Evolutionary conservation across 2,888 invertebrate species (phyloP).

Genomic region (Germaria angustata): DNA sequence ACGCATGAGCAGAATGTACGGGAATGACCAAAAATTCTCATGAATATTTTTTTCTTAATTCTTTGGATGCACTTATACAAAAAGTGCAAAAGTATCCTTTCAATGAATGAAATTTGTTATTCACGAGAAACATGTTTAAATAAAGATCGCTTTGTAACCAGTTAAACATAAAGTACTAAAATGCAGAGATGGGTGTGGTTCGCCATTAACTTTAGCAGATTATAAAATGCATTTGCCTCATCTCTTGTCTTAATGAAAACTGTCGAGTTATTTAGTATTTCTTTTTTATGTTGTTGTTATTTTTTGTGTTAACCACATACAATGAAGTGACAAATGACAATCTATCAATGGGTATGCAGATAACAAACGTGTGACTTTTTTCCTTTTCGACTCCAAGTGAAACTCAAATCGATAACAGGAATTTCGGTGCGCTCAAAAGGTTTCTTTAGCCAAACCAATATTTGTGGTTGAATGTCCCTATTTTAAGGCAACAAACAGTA

Average conservation of each 20-base stretch:
- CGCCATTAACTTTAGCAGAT: slow-evolving; percentile 12
- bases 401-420: slow-evolving; percentile 10
- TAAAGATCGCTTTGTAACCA: slow-evolving; percentile 51
- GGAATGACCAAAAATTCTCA: slow-evolving; percentile 20
- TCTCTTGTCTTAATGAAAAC: slow-evolving; percentile 36
- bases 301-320: slow-evolving; percentile 34
- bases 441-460: slow-evolving; percentile 45
- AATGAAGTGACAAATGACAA: slow-evolving; percentile 61
- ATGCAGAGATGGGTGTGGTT: slow-evolving; percentile 38
- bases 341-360: slow-evolving; percentile 48
- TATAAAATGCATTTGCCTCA: slow-evolving; percentile 15
- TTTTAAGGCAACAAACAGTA: slow-evolving; percentile 33
- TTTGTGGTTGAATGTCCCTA: slow-evolving; percentile 49
- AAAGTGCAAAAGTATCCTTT: slow-evolving; percentile 29
- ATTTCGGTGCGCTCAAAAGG: slow-evolving; percentile 55
- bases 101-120: slow-evolving; percentile 61
- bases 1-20: background rate
- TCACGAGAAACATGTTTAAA: slow-evolving; percentile 40
- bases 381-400: background rate
- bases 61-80: background rate
- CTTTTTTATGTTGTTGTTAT: background rate
- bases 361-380: slow-evolving; percentile 43
- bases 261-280: slow-evolving; percentile 30
- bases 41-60: slow-evolving; percentile 19
- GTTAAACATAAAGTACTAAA: background rate